Conservation (phyloP, 2,113 vertebrate species). For the Tragelaphus imberbis region DNA sequence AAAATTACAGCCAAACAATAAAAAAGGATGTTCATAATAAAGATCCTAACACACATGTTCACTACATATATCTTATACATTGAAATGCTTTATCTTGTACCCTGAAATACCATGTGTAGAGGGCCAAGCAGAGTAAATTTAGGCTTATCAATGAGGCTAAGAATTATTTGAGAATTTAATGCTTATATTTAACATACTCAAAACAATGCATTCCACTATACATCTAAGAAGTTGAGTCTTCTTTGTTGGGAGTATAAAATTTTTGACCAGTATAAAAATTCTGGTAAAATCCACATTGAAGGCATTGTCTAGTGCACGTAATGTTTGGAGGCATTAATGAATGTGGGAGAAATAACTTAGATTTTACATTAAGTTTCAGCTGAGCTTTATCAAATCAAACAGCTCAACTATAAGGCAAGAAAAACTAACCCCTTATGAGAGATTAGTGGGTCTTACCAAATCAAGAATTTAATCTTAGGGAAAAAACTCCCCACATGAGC, state of each 20-base stretch:
- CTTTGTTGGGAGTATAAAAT: conserved; percentile 71
- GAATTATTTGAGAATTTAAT: conserved; percentile 12
- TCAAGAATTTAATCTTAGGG: conserved; percentile 58
- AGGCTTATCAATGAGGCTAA: conserved; percentile 51
- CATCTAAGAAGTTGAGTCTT: conserved; percentile 58
- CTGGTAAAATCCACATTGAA: conserved; percentile 73
- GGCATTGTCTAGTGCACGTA: conserved; percentile 73
- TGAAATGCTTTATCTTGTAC: conserved; percentile 48
- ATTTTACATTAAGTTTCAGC: conserved; percentile 73
- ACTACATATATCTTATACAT: neutral
- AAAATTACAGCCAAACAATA: conserved; percentile 63
- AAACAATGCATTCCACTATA: conserved; percentile 20
- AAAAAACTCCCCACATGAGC: neutral
- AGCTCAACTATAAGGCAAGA: conserved; percentile 77
- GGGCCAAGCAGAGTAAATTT: conserved; percentile 64
- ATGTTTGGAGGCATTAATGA: conserved; percentile 63
- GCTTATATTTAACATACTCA: conserved; percentile 55
- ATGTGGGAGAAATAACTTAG: conserved; percentile 70
- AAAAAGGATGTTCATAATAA: conserved; percentile 49
- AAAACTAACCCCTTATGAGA: conserved; percentile 49
- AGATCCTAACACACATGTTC: conserved; percentile 54
- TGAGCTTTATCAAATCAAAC: conserved; percentile 71
- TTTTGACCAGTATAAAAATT: conserved; percentile 75
- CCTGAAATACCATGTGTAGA: conserved; percentile 59
- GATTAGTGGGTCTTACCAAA: conserved; percentile 41